phyloP scores from a whole-genome alignment of 2,797 vertebrate species.

The Anolis apletophallus region DNA sequence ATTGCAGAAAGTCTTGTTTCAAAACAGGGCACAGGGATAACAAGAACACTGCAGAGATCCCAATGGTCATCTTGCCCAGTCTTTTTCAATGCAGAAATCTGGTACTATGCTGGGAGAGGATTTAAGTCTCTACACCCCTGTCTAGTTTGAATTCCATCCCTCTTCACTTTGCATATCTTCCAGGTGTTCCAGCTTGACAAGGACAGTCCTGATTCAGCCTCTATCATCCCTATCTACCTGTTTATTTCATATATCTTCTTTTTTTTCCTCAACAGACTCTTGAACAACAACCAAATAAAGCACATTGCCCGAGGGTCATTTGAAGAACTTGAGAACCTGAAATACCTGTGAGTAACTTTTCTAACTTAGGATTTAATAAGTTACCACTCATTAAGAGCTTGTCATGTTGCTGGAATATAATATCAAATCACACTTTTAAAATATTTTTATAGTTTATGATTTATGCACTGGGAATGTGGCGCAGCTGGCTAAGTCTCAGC shows the following conservation, averaged over 20 bases:
- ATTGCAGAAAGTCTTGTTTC: too few species aligned
- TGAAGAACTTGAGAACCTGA: conserved; percentile 71
- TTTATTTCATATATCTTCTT: background rate
- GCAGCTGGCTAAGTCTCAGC: too few species aligned
- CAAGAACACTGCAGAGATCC: too few species aligned
- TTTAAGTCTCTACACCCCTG: background rate
- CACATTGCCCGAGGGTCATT: conserved; percentile 69
- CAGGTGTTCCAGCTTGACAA: too few species aligned
- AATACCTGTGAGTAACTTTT: conserved; percentile 75
- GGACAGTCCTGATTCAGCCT: too few species aligned
- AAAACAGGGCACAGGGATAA: too few species aligned
- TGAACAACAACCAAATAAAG: conserved; percentile 77
- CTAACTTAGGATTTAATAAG: background rate
- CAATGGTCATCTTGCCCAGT: too few species aligned
- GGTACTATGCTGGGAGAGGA: background rate
- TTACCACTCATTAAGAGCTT: background rate
- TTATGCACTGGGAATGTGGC: too few species aligned
- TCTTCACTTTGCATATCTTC: too few species aligned
- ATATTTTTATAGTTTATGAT: too few species aligned
- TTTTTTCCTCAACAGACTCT: conserved; percentile 60
- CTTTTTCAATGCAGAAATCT: too few species aligned
- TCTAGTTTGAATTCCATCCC: background rate
- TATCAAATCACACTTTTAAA: background rate
- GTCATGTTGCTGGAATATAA: background rate
- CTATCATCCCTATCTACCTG: too few species aligned